Evolutionary conservation across 2,888 invertebrate genomes (phyloP).

Genomic region (Cryptops parisi): DNA sequence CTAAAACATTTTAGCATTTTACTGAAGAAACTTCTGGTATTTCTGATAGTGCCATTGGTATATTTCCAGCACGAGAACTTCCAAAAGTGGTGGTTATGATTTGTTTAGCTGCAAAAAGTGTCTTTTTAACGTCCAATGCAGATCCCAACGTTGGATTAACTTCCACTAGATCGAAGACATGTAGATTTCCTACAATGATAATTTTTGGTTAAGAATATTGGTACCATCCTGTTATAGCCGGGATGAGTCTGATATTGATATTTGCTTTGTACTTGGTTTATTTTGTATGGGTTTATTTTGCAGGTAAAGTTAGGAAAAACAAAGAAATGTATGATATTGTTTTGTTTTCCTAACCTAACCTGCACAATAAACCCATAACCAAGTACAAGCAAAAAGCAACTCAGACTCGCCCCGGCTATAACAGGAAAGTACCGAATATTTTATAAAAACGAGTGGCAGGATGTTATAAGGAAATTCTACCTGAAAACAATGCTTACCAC

Average conservation of each 20-base stretch:
- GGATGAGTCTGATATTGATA: no score
- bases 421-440: neutral
- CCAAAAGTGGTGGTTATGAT: slow-evolving; percentile 53
- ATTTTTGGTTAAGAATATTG: no score
- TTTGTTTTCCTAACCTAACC: no score
- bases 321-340: no score
- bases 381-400: no score
- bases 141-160: slow-evolving; percentile 73
- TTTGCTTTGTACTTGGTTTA: no score
- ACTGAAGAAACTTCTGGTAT: slow-evolving; percentile 1
- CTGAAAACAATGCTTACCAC: slow-evolving; percentile 42
- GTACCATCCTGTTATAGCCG: no score
- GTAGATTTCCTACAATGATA: no score
- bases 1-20: neutral
- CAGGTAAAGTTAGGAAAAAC: no score
- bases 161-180: slow-evolving; percentile 76
- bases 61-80: slow-evolving; percentile 25
- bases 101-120: slow-evolving; percentile 58
- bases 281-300: no score
- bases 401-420: no score
- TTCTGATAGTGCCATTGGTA: slow-evolving; percentile 18
- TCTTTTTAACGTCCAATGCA: slow-evolving; percentile 47
- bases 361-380: no score
- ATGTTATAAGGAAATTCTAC: neutral
- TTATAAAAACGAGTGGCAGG: neutral